A percentile compares a stretch with the other conserved stretches of the same genome.
Conservation (phyloP, 2,888 invertebrate genomes). For the Amorpha juglandis region DNA sequence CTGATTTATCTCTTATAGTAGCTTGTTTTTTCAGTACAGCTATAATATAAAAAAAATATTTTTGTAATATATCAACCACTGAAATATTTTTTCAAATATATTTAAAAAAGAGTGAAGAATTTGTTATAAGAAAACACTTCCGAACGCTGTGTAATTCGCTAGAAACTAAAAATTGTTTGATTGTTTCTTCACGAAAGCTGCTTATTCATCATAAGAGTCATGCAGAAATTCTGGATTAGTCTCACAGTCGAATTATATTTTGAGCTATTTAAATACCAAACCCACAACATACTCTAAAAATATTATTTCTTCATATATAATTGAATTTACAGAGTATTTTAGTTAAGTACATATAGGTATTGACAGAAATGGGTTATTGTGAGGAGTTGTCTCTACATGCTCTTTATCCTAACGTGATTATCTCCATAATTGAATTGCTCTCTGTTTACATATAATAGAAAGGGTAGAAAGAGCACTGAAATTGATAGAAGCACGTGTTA, state of each 20-base stretch:
- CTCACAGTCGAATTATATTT: constrained; percentile 3
- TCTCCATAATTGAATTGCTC: background rate
- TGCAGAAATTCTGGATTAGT: constrained; percentile 13
- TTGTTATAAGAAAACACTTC: background rate
- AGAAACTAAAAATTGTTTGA: constrained; percentile 1
- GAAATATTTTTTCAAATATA: background rate
- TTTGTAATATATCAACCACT: background rate
- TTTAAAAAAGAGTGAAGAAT: background rate
- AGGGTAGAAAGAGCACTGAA: constrained; percentile 37
- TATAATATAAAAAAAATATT: constrained; percentile 51
- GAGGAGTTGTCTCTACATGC: background rate
- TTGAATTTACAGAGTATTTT: background rate
- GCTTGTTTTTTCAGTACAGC: constrained; percentile 76
- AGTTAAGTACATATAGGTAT: background rate
- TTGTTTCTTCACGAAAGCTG: background rate
- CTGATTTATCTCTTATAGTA: constrained; percentile 72
- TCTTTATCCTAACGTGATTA: background rate
- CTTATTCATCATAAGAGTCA: constrained; percentile 22
- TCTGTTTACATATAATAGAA: background rate
- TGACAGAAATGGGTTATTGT: background rate
- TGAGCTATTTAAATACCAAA: background rate
- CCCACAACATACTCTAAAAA: background rate
- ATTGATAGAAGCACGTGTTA: constrained; percentile 72
- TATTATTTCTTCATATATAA: constrained; percentile 6
- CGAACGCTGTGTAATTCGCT: constrained; percentile 2